These are phyloP conservation scores for Anthopleura xanthogrammica DNA, from an alignment of 92 coral and sea anemone genomes.

Conservation along the genomic window DNA sequence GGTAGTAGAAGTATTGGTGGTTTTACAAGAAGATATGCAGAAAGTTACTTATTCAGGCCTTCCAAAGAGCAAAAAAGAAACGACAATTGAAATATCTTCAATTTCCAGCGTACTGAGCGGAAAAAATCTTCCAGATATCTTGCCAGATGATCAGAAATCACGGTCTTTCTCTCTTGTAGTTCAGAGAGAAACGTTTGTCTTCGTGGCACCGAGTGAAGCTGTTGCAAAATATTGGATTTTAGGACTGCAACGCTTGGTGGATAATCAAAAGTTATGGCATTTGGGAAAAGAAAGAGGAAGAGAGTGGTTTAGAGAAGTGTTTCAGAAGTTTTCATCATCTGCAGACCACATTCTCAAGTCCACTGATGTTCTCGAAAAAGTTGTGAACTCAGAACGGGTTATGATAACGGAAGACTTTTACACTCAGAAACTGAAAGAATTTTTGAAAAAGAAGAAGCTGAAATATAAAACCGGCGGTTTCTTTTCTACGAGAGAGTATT, in stretches of 20 bases:
- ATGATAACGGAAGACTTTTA: slow-evolving; percentile 19
- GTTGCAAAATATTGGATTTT: slow-evolving; percentile 63
- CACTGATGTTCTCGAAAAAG: slow-evolving; percentile 20
- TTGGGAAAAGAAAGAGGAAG: slow-evolving; percentile 21
- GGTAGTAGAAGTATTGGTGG: not conserved
- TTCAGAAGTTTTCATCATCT: slow-evolving; percentile 22
- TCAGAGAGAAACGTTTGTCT: not conserved
- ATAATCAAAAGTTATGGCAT: slow-evolving; percentile 31
- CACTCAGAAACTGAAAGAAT: slow-evolving; percentile 32
- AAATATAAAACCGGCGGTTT: slow-evolving; percentile 70
- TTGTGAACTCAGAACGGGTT: slow-evolving; percentile 5
- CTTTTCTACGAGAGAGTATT: slow-evolving; percentile 59
- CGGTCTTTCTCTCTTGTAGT: not conserved
- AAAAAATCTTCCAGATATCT: slow-evolving; percentile 7
- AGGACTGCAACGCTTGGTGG: slow-evolving; percentile 58
- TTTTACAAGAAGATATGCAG: slow-evolving; percentile 32
- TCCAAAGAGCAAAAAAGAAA: slow-evolving; percentile 5
- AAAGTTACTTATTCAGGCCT: slow-evolving; percentile 23
- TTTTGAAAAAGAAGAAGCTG: slow-evolving; percentile 33
- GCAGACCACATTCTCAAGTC: slow-evolving; percentile 10
- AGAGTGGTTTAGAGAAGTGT: slow-evolving; percentile 47
- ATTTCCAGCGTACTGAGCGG: slow-evolving; percentile 29
- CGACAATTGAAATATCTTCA: slow-evolving; percentile 29
- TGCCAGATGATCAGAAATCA: slow-evolving; percentile 24
- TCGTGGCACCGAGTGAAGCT: slow-evolving; percentile 51